phyloP scores from a whole-genome alignment of 2,113 vertebrate genomes.

The Pollachius pollachius region DNA sequence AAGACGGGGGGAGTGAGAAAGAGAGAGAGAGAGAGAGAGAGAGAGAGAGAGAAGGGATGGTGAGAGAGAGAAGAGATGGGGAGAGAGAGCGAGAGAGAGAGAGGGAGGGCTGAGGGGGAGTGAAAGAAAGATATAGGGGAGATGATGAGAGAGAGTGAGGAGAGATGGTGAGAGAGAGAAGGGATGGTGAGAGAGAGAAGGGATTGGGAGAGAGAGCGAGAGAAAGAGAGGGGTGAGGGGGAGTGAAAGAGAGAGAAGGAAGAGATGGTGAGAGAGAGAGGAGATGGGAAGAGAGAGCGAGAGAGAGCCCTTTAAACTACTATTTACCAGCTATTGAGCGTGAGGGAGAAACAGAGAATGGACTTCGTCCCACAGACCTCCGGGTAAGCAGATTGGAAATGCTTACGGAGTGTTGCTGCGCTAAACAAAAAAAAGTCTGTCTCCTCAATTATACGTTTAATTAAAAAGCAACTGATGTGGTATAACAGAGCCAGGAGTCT shows the following conservation, averaged over 20 bases:
- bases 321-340: conserved; percentile 14
- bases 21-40: too few species aligned
- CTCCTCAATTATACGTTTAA: conserved; percentile 16
- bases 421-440: neutral
- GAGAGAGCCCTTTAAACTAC: conserved; percentile 6
- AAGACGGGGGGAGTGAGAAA: too few species aligned
- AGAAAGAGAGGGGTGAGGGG: neutral
- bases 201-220: neutral
- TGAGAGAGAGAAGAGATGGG: too few species aligned
- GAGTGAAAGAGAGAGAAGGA: too few species aligned
- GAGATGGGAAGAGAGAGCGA: too few species aligned
- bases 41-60: too few species aligned
- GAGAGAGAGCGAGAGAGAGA: too few species aligned
- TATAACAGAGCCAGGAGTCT: neutral
- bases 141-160: too few species aligned
- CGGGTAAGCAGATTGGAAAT: neutral
- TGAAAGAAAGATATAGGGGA: too few species aligned
- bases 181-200: neutral
- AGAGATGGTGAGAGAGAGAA: too few species aligned
- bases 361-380: neutral
- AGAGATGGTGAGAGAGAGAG: too few species aligned
- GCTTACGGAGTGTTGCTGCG: neutral
- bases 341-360: neutral
- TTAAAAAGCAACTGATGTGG: conserved; percentile 27
- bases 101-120: too few species aligned